These are phyloP conservation scores for Pammene fasciana DNA, from an alignment of 2,888 invertebrate species.

Conservation along the genomic window DNA sequence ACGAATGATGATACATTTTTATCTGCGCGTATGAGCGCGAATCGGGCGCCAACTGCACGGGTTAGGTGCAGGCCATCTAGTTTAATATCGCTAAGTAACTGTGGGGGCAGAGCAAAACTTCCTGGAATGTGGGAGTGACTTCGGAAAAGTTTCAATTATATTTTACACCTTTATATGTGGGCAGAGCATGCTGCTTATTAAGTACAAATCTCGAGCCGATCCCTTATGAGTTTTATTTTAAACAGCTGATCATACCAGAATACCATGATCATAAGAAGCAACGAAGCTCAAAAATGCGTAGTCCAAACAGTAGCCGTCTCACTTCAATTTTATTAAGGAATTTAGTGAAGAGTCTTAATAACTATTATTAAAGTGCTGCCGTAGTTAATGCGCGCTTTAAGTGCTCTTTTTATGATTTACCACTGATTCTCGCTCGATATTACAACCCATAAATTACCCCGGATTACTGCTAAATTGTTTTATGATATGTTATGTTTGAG, in stretches of 20 bases:
- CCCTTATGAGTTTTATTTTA: not conserved
- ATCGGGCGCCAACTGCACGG: conserved; percentile 56
- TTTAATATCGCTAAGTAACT: conserved; percentile 33
- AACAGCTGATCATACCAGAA: not conserved
- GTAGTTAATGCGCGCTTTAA: conserved; percentile 77
- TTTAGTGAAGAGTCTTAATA: conserved; percentile 77
- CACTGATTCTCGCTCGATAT: conserved; percentile 75
- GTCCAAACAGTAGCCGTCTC: conserved; percentile 54
- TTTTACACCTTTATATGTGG: not conserved
- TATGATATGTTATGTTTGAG: conserved; percentile 68
- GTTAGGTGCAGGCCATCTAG: conserved; percentile 1
- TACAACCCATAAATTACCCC: conserved; percentile 73
- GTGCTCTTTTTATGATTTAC: conserved; percentile 80
- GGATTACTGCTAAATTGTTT: conserved; percentile 78
- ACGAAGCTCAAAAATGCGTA: conserved; percentile 29
- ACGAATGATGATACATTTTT: conserved; percentile 76
- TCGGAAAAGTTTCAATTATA: not conserved
- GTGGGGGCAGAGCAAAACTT: conserved; percentile 1
- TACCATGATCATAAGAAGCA: not conserved
- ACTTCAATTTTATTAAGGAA: conserved; percentile 66
- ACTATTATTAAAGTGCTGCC: conserved; percentile 78
- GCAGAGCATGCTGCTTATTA: not conserved
- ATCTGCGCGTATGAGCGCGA: conserved; percentile 58
- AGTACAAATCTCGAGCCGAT: not conserved
- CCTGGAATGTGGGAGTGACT: not conserved